Base-by-base conservation (phyloP, 2,888 invertebrate species). In the Therioaphis trifolii region DNA sequence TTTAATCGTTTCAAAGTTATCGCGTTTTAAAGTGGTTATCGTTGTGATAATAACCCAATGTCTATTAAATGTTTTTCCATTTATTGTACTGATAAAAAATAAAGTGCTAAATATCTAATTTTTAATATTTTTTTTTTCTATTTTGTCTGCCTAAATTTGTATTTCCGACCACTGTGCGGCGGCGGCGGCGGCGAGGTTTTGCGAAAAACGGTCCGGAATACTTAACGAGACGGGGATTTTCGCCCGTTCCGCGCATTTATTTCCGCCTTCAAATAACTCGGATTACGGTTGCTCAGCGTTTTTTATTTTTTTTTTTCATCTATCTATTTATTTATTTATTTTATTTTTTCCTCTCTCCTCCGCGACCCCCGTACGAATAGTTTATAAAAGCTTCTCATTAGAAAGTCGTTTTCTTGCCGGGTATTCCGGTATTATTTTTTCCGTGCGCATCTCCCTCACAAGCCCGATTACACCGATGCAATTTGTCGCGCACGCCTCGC, bases 321-420 rank as follows among this genome's bases (percentile, higher is more conserved):
- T 66, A 18, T 69, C 12, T 24, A 0, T 63, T 43, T 49, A n/a
- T n/a, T n/a, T n/a, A n/a, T n/a, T n/a, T n/a, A n/a, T n/a, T n/a
- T n/a, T n/a, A n/a, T n/a, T n/a, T n/a, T n/a, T n/a, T n/a, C n/a
- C n/a, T n/a, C n/a, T n/a, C n/a, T n/a, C n/a, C n/a, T n/a, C n/a
- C n/a, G n/a, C n/a, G n/a, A n/a, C n/a, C n/a, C n/a, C 21, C 4
- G 14, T 49, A 35, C 66, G n/a, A 66, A 77, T 49, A 61, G 66
- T 66, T 66, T 49, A 66, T 66, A 77, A 77, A 77, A 66, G 77
- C 77, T 77, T 49, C 77, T 66, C 49, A 66, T 77, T 77, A 77
- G 77, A 77, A 63, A n/a, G 21, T 46, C 29, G 29, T 78, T 66
- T 68, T 68, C 78, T 66, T 71, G 5, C 61, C 14, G 29, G 29